A percentile compares a stretch with the other conserved stretches of the same genome.
These are phyloP conservation scores for Cynodonichthys magdalenae DNA, from an alignment of 2,797 vertebrate genomes.

Conservation along the genomic window DNA sequence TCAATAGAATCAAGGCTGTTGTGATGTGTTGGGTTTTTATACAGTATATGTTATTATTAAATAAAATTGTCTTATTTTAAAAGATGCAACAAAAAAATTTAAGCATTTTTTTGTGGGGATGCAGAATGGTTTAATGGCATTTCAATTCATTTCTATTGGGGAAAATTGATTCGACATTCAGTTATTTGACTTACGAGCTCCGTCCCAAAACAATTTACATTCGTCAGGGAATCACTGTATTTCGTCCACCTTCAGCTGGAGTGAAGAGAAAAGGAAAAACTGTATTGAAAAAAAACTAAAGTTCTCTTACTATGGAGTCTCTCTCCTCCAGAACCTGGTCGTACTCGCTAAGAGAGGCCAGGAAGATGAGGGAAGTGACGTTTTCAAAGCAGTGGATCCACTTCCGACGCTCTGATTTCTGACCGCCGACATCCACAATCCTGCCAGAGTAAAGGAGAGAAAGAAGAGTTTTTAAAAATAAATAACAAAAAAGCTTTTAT, in stretches of 20 bases:
- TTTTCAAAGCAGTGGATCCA: conserved; percentile 88
- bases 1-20: too few relatives aligned
- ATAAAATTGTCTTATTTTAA: too few relatives aligned
- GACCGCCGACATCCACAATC: conserved; percentile 86
- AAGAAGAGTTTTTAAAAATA: neutral
- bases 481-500: neutral
- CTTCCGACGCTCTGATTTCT: conserved; percentile 86
- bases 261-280: too few relatives aligned
- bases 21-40: too few relatives aligned
- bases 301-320: conserved; percentile 76
- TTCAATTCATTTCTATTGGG: too few relatives aligned
- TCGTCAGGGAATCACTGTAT: neutral
- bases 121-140: too few relatives aligned
- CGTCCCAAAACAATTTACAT: too few relatives aligned
- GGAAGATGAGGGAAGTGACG: conserved; percentile 85
- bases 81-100: too few relatives aligned
- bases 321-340: conserved; percentile 86
- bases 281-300: neutral
- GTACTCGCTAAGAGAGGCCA: conserved; percentile 86
- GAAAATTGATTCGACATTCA: too few relatives aligned
- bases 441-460: conserved; percentile 48
- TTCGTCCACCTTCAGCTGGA: neutral
- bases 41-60: too few relatives aligned
- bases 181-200: too few relatives aligned
- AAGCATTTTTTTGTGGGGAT: too few relatives aligned